Evolutionary conservation across 2,113 vertebrate species (phyloP), one percentile per base, ranked within the genome.

Genomic region (Prunella himalayana): DNA sequence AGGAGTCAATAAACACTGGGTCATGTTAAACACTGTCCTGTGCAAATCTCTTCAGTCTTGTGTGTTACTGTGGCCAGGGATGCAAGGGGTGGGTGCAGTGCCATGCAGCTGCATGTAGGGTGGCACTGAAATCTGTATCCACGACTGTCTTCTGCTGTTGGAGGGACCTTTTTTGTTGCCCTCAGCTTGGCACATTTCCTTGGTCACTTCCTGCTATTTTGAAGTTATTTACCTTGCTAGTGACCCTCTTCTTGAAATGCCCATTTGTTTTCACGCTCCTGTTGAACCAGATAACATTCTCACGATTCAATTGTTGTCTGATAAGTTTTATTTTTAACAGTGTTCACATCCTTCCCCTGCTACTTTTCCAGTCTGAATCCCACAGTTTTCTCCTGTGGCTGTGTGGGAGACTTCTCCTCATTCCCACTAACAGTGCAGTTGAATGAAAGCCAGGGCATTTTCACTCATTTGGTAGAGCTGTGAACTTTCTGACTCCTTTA

Each of bases 261-360:
- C 70, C 91, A 7, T 88, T 92, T 97, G 95, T 96, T 92, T 75
- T 88, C 88, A 96, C 17, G 4, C 92, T 97, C 64, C 86, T 97
- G 95, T 80, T 82, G 86, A 69, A 95, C 85, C 76, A 97, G 97
- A 98, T 97, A 98, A 98, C 95, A 91, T 97, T 98, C 95, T 97
- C 94, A 81, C 1, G 23, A 92, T 93, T 96, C 86, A 94, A 82
- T 95, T 96, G 90, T 97, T 70, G 84, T 97, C 95, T 95, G 96
- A 92, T 97, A 97, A 93, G 79, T 96, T 97, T 91, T 97, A 97
- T 97, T 98, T 98, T 98, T 98, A 98, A 97, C 86, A 76, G 44
- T 3, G 11, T 79, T 78, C 50, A 92, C 73, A 90, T 97, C 94
- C 95, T 98, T 93, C 82, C 47, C 37, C 73, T 75, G 45, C 87